phyloP scores from a whole-genome alignment of 2,113 vertebrate species.

The Tragelaphus strepsiceros region DNA sequence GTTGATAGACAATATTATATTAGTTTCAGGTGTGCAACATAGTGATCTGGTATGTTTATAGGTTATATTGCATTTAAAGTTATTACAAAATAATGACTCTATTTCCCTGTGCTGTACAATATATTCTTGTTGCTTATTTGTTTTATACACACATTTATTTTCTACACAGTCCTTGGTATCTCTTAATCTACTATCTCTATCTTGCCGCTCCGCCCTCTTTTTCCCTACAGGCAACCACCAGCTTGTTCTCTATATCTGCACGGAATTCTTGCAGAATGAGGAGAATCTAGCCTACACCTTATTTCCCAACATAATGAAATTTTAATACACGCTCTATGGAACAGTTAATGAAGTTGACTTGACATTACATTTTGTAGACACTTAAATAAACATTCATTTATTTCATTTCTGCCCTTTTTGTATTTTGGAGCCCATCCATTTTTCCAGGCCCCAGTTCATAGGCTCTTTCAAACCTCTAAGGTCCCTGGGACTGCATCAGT shows the following conservation, averaged over 20 bases:
- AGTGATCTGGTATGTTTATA: neutral
- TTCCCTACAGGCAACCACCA: neutral
- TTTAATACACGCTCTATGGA: neutral
- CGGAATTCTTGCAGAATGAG: neutral
- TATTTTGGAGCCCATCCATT: neutral
- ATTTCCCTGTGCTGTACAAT: neutral
- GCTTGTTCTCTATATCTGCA: neutral
- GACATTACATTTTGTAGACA: neutral
- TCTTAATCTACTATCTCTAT: neutral
- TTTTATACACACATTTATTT: neutral
- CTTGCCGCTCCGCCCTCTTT: neutral
- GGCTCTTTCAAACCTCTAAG: neutral
- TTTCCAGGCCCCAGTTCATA: neutral
- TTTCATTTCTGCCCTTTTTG: neutral
- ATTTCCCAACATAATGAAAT: neutral
- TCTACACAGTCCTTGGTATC: neutral
- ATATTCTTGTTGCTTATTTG: neutral
- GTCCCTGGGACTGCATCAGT: neutral
- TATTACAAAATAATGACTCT: neutral
- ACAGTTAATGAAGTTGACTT: neutral
- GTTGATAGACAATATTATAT: neutral
- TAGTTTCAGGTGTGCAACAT: neutral
- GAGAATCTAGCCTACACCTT: neutral
- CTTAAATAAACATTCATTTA: conserved; percentile 13
- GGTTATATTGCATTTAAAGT: neutral